A percentile compares a stretch with the other conserved stretches of the same genome.
These are phyloP conservation scores for Planococcus citri DNA, from an alignment of 1,140 invertebrate species.

Conservation along the genomic window DNA sequence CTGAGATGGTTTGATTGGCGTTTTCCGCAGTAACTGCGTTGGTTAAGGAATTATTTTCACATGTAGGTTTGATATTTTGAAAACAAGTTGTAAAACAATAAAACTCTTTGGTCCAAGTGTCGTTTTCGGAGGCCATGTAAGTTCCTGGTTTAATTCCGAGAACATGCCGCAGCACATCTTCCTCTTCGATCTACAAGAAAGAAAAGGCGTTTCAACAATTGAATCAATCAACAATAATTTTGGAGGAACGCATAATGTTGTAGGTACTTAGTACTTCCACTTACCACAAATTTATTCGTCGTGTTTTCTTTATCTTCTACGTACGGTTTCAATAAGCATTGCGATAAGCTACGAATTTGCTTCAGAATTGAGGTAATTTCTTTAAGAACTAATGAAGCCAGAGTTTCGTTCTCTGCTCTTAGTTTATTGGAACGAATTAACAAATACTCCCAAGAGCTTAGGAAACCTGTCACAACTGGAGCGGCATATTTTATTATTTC, in stretches of 20 bases:
- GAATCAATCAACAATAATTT: background rate
- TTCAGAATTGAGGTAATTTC: background rate
- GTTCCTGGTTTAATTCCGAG: background rate
- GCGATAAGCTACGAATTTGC: background rate
- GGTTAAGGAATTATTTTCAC: too few relatives aligned
- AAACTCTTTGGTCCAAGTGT: background rate
- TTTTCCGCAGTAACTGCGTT: too few relatives aligned
- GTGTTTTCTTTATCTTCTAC: background rate
- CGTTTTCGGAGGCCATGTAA: background rate
- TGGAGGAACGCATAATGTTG: too few relatives aligned
- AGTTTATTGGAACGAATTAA: slow-evolving; percentile 23
- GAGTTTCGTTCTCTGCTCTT: slow-evolving; percentile 13
- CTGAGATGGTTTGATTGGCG: too few relatives aligned
- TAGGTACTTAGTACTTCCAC: too few relatives aligned
- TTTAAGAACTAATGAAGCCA: background rate
- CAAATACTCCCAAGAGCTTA: slow-evolving; percentile 24
- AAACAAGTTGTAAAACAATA: background rate
- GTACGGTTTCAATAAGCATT: background rate
- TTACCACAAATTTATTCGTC: background rate
- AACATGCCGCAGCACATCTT: background rate
- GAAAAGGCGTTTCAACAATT: background rate
- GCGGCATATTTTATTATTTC: slow-evolving; percentile 24
- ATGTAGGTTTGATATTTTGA: background rate
- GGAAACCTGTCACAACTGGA: slow-evolving; percentile 22
- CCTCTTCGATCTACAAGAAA: background rate